A percentile compares a stretch with the other conserved stretches of the same genome.
Evolutionary conservation across 2,113 vertebrate genomes (phyloP).

Genomic region (Pimephales promelas): DNA sequence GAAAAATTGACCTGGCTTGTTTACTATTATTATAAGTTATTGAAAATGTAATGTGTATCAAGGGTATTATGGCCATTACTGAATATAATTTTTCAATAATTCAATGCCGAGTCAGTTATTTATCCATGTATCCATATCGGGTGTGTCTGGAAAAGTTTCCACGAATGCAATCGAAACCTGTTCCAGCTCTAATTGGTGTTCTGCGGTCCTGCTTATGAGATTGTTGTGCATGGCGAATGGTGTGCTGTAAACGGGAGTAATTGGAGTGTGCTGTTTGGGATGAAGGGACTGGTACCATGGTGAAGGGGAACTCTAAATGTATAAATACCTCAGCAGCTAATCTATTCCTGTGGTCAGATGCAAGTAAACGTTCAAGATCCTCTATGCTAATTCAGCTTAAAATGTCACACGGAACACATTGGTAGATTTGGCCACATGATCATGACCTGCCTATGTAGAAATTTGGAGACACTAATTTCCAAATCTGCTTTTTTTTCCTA

Average conservation of each 20-base stretch:
- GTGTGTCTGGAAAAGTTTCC: background rate
- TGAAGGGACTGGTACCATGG: constrained; percentile 41
- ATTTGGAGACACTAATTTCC: background rate
- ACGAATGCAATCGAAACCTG: background rate
- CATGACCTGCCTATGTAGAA: background rate
- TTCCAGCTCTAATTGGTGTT: constrained; percentile 2
- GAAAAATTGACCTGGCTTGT: background rate
- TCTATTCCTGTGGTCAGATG: constrained; percentile 47
- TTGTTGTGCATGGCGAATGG: background rate
- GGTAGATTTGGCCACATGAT: background rate
- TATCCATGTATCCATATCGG: background rate
- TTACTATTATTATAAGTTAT: background rate
- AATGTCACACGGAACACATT: constrained; percentile 20
- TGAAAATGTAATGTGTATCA: background rate
- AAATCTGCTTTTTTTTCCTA: background rate
- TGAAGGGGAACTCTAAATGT: constrained; percentile 45
- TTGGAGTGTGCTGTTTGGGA: constrained; percentile 50
- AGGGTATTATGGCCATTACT: background rate
- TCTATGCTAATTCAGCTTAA: constrained; percentile 32
- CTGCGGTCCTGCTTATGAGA: background rate
- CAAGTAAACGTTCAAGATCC: constrained; percentile 25
- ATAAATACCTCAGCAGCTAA: constrained; percentile 48
- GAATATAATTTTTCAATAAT: background rate
- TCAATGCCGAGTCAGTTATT: background rate
- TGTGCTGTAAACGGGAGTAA: constrained; percentile 43